These are phyloP conservation scores for Laticauda laticaudata DNA, from an alignment of 2,113 vertebrate species.

Conservation along the genomic window DNA sequence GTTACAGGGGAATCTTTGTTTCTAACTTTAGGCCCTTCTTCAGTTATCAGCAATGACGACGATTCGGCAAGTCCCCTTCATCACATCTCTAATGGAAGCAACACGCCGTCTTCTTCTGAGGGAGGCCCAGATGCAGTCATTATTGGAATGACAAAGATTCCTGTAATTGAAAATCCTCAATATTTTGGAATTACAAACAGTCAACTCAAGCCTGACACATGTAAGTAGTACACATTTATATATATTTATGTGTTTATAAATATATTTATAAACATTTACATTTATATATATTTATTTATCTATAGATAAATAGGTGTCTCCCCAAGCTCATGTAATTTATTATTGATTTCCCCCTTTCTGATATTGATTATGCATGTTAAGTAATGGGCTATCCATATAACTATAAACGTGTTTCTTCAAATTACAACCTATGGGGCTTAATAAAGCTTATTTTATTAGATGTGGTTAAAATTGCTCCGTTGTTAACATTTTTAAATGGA, in stretches of 20 bases:
- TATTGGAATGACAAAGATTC: conserved; percentile 97
- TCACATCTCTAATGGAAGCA: conserved; percentile 94
- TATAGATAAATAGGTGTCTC: background rate
- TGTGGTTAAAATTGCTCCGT: background rate
- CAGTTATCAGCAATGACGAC: conserved; percentile 94
- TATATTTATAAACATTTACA: background rate
- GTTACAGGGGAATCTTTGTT: conserved; percentile 61
- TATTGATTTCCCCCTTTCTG: conserved; percentile 37
- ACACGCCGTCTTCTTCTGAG: conserved; percentile 91
- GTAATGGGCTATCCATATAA: background rate
- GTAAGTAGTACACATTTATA: conserved; percentile 86
- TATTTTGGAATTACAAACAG: conserved; percentile 95
- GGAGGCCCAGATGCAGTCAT: conserved; percentile 91
- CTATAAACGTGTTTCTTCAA: background rate
- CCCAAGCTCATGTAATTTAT: background rate
- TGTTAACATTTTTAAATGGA: background rate
- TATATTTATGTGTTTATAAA: conserved; percentile 39
- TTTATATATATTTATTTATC: conserved; percentile 34
- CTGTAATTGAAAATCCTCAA: conserved; percentile 94
- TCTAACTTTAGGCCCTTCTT: conserved; percentile 82
- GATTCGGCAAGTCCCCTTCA: conserved; percentile 95
- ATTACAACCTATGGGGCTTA: background rate
- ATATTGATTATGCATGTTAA: conserved; percentile 37
- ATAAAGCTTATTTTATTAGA: background rate
- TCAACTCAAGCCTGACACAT: conserved; percentile 91